Evolutionary conservation across 2,888 invertebrate species (phyloP).

Genomic region (Dorcus parallelipipedus): DNA sequence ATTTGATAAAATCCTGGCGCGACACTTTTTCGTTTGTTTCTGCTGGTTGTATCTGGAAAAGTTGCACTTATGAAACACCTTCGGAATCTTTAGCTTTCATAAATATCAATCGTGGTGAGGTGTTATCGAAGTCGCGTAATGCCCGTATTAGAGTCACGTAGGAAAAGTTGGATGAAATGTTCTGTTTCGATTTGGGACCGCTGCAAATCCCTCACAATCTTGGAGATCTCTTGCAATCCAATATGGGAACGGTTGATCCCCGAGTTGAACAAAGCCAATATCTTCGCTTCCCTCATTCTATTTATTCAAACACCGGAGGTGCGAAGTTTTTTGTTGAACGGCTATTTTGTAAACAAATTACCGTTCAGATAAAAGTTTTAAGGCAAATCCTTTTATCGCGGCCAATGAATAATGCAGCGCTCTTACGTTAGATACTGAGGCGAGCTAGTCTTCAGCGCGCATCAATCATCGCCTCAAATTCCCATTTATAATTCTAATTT

Average conservation of each 20-base stretch:
- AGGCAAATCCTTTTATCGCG: slow-evolving; percentile 48
- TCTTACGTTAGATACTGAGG: slow-evolving; percentile 30
- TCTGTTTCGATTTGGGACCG: slow-evolving; percentile 50
- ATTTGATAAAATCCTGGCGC: too few relatives aligned
- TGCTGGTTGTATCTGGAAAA: neutral
- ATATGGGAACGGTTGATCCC: slow-evolving; percentile 48
- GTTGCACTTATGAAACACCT: slow-evolving; percentile 6
- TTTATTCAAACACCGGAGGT: slow-evolving; percentile 47
- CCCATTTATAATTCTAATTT: slow-evolving; percentile 39
- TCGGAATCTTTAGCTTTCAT: slow-evolving; percentile 47
- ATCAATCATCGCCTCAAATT: slow-evolving; percentile 31
- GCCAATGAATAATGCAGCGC: slow-evolving; percentile 48
- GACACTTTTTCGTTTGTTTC: too few relatives aligned
- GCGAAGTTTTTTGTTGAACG: slow-evolving; percentile 43
- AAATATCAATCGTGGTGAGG: slow-evolving; percentile 48
- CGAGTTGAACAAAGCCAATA: slow-evolving; percentile 44
- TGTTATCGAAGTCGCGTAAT: slow-evolving; percentile 42
- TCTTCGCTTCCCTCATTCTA: slow-evolving; percentile 40
- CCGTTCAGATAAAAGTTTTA: slow-evolving; percentile 49
- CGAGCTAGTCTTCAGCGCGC: slow-evolving; percentile 20
- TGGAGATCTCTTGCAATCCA: slow-evolving; percentile 48
- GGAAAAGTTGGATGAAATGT: slow-evolving; percentile 48
- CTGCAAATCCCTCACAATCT: slow-evolving; percentile 51
- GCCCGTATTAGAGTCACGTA: slow-evolving; percentile 48
- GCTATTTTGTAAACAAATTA: slow-evolving; percentile 51